Percentiles rank a stretch among this genome's conserved stretches.
phyloP scores from a whole-genome alignment of 2,888 invertebrate genomes.

The Poecilobothrus nobilitatus region DNA sequence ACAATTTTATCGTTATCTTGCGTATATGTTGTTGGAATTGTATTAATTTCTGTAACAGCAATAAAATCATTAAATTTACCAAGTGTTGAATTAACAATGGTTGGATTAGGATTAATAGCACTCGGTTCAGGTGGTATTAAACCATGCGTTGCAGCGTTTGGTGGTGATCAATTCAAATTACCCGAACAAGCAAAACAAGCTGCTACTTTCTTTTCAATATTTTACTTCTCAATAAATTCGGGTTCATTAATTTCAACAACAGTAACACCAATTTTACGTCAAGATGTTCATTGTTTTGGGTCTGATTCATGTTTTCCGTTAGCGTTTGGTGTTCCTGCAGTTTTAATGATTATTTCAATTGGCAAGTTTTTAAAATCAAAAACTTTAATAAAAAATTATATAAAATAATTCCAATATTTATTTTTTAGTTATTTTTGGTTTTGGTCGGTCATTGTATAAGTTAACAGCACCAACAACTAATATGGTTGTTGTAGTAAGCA shows the following conservation, averaged over 20 bases:
- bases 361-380: conserved; percentile 46
- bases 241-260: conserved; percentile 66
- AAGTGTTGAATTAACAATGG: conserved; percentile 48
- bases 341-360: conserved; percentile 61
- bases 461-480: conserved; percentile 61
- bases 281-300: conserved; percentile 57
- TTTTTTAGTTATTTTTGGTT: conserved; percentile 54
- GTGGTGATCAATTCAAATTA: conserved; percentile 67
- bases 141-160: conserved; percentile 73
- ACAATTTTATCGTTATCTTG: conserved; percentile 64
- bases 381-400: neutral
- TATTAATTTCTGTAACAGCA: conserved; percentile 54
- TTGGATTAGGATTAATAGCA: conserved; percentile 62
- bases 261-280: conserved; percentile 63
- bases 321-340: conserved; percentile 70
- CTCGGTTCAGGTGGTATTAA: conserved; percentile 76
- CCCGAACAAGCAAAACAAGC: conserved; percentile 57
- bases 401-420: too few species aligned
- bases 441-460: conserved; percentile 56
- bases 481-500: conserved; percentile 55
- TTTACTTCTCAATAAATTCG: conserved; percentile 59
- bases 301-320: conserved; percentile 59
- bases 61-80: conserved; percentile 48
- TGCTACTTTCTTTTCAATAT: conserved; percentile 63
- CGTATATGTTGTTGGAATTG: conserved; percentile 62